Percentiles rank a stretch among this genome's conserved stretches.
Evolutionary conservation across 1,140 invertebrate species (phyloP).

Genomic region (Drosophila hydei): DNA sequence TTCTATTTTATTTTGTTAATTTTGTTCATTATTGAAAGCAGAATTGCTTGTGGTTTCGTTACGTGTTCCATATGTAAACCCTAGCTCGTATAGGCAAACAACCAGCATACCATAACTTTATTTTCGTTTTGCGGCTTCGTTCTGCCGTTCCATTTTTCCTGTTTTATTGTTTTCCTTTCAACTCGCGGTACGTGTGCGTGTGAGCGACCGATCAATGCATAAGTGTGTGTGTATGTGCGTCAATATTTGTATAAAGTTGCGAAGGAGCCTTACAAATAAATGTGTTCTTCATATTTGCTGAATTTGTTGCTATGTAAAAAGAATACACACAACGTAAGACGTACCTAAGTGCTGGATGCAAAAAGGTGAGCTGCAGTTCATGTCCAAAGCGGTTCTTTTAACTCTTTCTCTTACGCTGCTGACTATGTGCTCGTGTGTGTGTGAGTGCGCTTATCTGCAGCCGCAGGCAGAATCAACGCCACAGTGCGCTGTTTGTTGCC

Average conservation of each 20-base stretch:
- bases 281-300: constrained; percentile 13
- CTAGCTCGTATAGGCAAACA: constrained; percentile 9
- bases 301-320: constrained; percentile 9
- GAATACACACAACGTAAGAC: constrained; percentile 1
- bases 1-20: constrained; percentile 50
- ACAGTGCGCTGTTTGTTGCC: constrained; percentile 17
- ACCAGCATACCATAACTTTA: not conserved
- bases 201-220: constrained; percentile 9
- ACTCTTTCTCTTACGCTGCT: constrained; percentile 27
- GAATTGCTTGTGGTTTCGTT: constrained; percentile 22
- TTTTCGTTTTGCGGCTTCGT: constrained; percentile 20
- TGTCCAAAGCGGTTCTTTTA: constrained; percentile 30
- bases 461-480: constrained; percentile 35
- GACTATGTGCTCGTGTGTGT: constrained; percentile 9
- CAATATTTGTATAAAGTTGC: constrained; percentile 14
- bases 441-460: constrained; percentile 39
- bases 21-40: constrained; percentile 43
- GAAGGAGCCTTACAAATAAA: constrained; percentile 17
- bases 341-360: constrained; percentile 1
- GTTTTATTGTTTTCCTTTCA: constrained; percentile 32
- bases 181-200: constrained; percentile 22
- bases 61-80: constrained; percentile 6
- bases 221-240: constrained; percentile 9
- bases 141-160: constrained; percentile 17
- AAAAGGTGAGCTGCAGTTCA: constrained; percentile 32